A percentile compares a stretch with the other conserved stretches of the same genome.
phyloP scores from a whole-genome alignment of 2,113 vertebrate genomes.

The Boulengeromyrus knoepffleri region DNA sequence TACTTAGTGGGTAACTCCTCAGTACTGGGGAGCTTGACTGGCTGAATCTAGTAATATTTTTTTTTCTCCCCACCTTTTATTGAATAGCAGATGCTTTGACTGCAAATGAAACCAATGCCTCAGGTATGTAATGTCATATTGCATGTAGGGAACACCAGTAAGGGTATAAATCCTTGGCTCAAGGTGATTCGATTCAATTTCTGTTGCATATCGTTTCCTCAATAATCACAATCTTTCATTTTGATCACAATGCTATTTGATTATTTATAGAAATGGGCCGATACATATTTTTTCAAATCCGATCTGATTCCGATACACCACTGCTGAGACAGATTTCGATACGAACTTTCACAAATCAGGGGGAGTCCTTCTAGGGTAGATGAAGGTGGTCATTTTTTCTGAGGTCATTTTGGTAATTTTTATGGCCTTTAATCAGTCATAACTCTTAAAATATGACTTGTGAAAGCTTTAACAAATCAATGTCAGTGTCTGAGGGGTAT shows the following conservation, averaged over 20 bases:
- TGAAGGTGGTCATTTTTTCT: too few species aligned
- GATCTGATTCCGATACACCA: too few species aligned
- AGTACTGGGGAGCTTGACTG: background rate
- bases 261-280: too few species aligned
- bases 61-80: background rate
- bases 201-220: background rate
- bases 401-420: too few species aligned
- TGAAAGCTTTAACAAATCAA: too few species aligned
- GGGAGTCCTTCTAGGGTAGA: too few species aligned
- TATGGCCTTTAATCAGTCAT: too few species aligned
- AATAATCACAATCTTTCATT: background rate
- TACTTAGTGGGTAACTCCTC: background rate
- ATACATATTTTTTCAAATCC: too few species aligned
- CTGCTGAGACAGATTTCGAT: too few species aligned
- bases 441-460: too few species aligned
- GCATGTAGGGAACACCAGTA: background rate
- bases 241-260: background rate
- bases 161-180: background rate
- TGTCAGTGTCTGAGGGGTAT: too few species aligned
- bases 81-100: slow-evolving; percentile 38
- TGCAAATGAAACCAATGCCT: slow-evolving; percentile 47
- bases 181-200: background rate
- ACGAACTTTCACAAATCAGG: too few species aligned
- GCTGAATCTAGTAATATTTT: background rate
- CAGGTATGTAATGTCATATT: slow-evolving; percentile 42